These are phyloP conservation scores for Festucalex cinctus DNA, from an alignment of 2,113 vertebrate genomes.

Conservation along the genomic window DNA sequence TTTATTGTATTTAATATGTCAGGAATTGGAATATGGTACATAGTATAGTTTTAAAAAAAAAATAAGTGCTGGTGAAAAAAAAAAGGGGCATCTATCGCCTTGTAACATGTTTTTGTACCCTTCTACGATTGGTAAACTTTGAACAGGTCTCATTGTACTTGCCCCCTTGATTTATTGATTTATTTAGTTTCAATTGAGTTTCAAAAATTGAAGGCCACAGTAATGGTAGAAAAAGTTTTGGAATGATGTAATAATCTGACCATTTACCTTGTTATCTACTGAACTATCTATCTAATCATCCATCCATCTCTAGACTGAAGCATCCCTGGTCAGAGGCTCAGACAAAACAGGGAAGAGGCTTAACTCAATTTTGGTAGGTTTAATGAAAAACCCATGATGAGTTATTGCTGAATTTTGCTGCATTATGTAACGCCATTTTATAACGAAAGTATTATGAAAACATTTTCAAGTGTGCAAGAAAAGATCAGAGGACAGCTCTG, in stretches of 20 bases:
- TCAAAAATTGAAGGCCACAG: too few species aligned
- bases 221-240: too few species aligned
- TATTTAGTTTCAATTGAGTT: too few species aligned
- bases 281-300: background rate
- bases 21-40: background rate
- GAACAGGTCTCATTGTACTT: too few species aligned
- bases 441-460: constrained; percentile 30
- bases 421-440: constrained; percentile 25
- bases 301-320: background rate
- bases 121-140: too few species aligned
- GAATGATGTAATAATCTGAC: too few species aligned
- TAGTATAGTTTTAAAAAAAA: background rate
- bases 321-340: background rate
- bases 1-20: background rate
- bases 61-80: too few species aligned
- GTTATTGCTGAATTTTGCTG: background rate
- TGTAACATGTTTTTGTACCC: too few species aligned
- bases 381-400: background rate
- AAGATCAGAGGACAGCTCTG: constrained; percentile 14
- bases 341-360: background rate
- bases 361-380: background rate
- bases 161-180: too few species aligned
- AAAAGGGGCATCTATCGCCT: too few species aligned
- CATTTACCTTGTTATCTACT: too few species aligned
- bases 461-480: constrained; percentile 26